Evolutionary conservation across 2,797 vertebrate species (phyloP), one percentile per base, ranked within the genome.

Genomic region (Lagorchestes hirsutus): DNA sequence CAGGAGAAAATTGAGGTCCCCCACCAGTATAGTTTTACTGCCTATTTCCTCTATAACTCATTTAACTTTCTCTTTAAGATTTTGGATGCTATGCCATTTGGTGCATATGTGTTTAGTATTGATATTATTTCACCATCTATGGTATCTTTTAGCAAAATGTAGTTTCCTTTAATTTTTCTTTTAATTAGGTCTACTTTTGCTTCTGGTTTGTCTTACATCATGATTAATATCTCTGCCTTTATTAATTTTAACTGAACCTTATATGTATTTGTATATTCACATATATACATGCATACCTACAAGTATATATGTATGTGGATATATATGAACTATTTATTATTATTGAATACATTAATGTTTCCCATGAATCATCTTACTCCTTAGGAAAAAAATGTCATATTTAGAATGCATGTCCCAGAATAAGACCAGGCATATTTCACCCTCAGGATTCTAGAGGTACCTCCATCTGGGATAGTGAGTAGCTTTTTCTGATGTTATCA

Each of bases 361-460:
- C 55, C 94, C 90, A 90, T 94, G 24, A 92, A 94, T 96, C 50
- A 93, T 91, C 95, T 95, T 27, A 92, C 2, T 87, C 6, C 87
- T 93, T 96, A 92, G 14, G 94, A 94, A 96, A 96, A 90, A 52
- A 90, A 22, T 54, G 1, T 90, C 93, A 94, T 54, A 40, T 46
- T 40, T 40, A 82, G n/a, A 18, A 82, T 46, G 16, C n/a, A 40
- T 22, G 5, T 74, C n/a, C 5, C 67, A 74, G 5, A 74, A 40
- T 9, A 0, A 74, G 67, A 74, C n/a, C n/a, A 40, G 18, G 14
- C 9, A 40, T 1, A 40, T 74, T 74, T 40, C n/a, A 74, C n/a
- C 1, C 0, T 74, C 5, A n/a, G n/a, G n/a, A 29, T 40, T 74
- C 16, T 40, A 74, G n/a, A 74, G 16, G n/a, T 74, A 40, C 67